A percentile compares a stretch with the other conserved stretches of the same genome.
phyloP scores from a whole-genome alignment of 2,797 vertebrate genomes.

The Siniperca undulata region DNA sequence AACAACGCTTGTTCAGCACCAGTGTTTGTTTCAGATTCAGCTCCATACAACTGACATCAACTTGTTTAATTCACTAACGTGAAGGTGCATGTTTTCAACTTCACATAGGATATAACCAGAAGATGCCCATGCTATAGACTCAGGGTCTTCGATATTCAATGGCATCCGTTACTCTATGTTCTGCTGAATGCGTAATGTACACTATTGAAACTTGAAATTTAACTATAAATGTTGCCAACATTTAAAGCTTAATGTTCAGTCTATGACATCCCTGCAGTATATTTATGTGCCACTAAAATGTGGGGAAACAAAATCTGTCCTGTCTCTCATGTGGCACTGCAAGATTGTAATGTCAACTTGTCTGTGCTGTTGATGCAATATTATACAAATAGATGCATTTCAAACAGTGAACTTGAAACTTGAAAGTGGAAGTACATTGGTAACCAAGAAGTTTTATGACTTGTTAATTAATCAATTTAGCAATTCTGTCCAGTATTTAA shows the following conservation, averaged over 20 bases:
- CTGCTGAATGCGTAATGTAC: constrained; percentile 27
- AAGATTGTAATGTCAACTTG: background rate
- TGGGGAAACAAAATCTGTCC: too few relatives aligned
- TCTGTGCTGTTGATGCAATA: background rate
- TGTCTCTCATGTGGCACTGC: background rate
- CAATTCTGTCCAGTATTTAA: constrained; percentile 17
- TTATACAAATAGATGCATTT: background rate
- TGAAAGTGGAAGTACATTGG: background rate
- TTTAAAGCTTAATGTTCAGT: constrained; percentile 6
- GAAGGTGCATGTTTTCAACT: background rate
- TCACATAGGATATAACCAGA: background rate
- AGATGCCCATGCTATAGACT: background rate
- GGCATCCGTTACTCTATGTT: constrained; percentile 1
- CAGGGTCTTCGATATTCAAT: background rate
- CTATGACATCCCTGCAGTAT: background rate
- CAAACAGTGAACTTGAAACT: background rate
- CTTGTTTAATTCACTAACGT: constrained; percentile 10
- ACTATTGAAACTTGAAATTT: background rate
- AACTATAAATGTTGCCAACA: background rate
- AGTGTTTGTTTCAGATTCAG: constrained; percentile 36
- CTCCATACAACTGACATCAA: background rate
- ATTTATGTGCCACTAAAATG: background rate
- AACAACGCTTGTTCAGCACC: constrained; percentile 29
- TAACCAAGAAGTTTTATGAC: background rate
- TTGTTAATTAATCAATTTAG: background rate